Percentiles rank a stretch among this genome's conserved stretches.
Evolutionary conservation across 2,797 vertebrate genomes (phyloP).

Genomic region (Falco rusticolus): DNA sequence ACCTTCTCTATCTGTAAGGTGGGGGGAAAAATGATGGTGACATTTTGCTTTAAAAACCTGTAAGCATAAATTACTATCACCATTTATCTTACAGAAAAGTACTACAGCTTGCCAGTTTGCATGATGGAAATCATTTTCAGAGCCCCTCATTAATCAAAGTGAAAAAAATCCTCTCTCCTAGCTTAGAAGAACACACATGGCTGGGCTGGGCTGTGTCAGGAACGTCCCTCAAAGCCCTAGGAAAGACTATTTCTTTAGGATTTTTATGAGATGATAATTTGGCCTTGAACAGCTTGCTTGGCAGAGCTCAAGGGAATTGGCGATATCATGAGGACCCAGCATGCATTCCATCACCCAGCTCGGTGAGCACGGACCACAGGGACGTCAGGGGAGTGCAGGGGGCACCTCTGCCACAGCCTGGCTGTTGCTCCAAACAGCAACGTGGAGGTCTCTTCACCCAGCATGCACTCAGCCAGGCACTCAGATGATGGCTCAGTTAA

Average conservation of each 20-base stretch:
- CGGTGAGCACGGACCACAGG: not conserved
- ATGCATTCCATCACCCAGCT: not conserved
- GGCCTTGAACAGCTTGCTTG: not conserved
- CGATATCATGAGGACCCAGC: rapidly evolving
- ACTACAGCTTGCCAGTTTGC: not conserved
- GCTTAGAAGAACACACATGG: rapidly evolving
- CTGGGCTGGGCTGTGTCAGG: not conserved
- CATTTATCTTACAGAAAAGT: not conserved
- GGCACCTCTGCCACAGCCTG: not conserved
- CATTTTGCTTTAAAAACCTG: not conserved
- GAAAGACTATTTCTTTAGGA: not conserved
- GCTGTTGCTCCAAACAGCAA: not conserved
- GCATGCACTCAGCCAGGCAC: not conserved
- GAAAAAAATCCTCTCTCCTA: not conserved
- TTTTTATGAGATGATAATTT: not conserved
- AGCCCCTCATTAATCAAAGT: not conserved
- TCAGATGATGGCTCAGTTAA: not conserved
- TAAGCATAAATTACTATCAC: not conserved
- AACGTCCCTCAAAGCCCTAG: not conserved
- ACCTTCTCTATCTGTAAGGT: not conserved
- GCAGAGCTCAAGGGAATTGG: not conserved
- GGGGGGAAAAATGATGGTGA: not conserved
- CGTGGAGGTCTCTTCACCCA: not conserved
- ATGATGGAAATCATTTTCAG: not conserved
- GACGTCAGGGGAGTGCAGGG: not conserved